These are phyloP conservation scores for Petrolisthes cinctipes DNA, from an alignment of 2,888 invertebrate species.

Conservation along the genomic window DNA sequence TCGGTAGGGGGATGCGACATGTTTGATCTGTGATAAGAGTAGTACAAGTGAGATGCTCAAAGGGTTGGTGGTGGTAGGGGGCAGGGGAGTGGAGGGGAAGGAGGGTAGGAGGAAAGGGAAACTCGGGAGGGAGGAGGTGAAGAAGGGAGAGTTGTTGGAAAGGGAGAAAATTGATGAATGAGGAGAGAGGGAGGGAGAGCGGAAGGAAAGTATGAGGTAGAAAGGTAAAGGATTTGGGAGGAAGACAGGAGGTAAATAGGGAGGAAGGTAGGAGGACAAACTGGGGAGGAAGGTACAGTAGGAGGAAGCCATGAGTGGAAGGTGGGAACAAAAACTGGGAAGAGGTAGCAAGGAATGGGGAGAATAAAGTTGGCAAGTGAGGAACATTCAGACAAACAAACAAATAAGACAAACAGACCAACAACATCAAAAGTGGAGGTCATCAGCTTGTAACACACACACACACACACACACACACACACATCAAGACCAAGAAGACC, in stretches of 20 bases:
- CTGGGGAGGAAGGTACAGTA: no score
- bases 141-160: not conserved
- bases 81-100: not conserved
- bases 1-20: conserved; percentile 17
- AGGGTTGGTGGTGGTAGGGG: not conserved
- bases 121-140: not conserved
- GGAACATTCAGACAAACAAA: not conserved
- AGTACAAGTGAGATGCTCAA: conserved; percentile 4
- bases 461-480: no score
- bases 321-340: not conserved
- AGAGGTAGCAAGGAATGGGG: not conserved
- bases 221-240: no score
- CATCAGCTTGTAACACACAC: no score
- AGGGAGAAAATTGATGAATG: not conserved
- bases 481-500: not conserved
- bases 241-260: no score
- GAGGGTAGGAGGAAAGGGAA: not conserved
- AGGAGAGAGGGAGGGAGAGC: not conserved
- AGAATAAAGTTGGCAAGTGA: not conserved
- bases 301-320: no score
- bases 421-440: no score
- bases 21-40: conserved; percentile 32
- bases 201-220: no score
- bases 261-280: no score
- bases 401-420: not conserved